phyloP scores from a whole-genome alignment of 2,888 invertebrate genomes.

The Odontocerum albicorne region DNA sequence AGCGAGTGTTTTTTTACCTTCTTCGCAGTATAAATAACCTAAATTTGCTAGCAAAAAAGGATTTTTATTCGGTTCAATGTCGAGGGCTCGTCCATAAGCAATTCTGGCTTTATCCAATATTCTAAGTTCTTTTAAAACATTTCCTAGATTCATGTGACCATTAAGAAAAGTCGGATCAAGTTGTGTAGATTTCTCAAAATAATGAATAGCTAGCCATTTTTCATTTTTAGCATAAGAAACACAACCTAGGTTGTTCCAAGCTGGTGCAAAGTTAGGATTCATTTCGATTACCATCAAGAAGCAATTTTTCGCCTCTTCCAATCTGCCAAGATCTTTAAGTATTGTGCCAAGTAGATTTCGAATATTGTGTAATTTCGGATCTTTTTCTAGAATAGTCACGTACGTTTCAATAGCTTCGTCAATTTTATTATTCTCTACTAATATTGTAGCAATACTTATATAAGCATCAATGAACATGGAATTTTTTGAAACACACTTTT shows the following conservation, averaged over 20 bases:
- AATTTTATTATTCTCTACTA: not conserved
- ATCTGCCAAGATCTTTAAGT: conserved; percentile 5
- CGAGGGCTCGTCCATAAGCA: conserved; percentile 86
- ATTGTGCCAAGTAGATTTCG: conserved; percentile 17
- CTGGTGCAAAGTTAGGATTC: conserved; percentile 17
- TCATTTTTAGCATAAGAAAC: conserved; percentile 5
- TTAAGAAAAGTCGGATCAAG: conserved; percentile 9
- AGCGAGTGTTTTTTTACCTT: conserved; percentile 89
- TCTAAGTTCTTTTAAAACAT: conserved; percentile 17
- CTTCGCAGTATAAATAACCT: conserved; percentile 94
- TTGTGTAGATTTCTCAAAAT: conserved; percentile 20
- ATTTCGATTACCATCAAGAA: conserved; percentile 13
- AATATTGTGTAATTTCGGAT: conserved; percentile 14
- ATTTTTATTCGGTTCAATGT: conserved; percentile 89
- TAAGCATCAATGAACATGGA: conserved; percentile 8
- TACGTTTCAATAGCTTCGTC: conserved; percentile 21
- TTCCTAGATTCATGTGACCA: conserved; percentile 16
- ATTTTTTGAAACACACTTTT: not conserved
- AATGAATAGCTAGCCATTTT: conserved; percentile 16
- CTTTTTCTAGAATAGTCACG: not conserved
- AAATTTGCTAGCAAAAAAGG: conserved; percentile 93
- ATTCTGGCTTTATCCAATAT: conserved; percentile 78
- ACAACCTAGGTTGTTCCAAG: conserved; percentile 24
- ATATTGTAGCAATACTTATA: conserved; percentile 12
- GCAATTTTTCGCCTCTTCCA: conserved; percentile 20